These are phyloP conservation scores for Porites lutea DNA, from an alignment of 64 coral and sea anemone genomes.

Conservation along the genomic window DNA sequence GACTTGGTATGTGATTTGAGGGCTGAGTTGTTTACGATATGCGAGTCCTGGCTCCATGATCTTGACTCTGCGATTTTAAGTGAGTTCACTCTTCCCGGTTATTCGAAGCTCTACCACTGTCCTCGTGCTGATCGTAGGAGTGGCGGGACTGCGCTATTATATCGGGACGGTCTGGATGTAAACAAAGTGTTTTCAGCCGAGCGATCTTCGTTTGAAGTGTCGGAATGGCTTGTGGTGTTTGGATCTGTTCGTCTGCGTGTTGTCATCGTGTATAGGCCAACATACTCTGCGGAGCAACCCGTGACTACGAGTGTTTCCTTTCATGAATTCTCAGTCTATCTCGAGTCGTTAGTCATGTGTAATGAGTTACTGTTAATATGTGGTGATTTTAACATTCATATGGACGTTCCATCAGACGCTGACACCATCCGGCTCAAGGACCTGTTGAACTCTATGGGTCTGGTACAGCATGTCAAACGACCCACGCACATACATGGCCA, in stretches of 20 bases:
- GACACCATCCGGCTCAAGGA: neutral
- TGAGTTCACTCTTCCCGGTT: constrained; percentile 48
- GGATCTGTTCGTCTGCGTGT: neutral
- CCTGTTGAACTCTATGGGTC: neutral
- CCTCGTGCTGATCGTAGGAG: constrained; percentile 47
- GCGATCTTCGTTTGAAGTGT: constrained; percentile 5
- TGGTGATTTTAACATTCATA: neutral
- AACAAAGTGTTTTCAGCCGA: constrained; percentile 44
- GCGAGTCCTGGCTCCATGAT: constrained; percentile 13
- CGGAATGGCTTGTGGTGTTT: neutral
- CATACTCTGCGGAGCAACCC: constrained; percentile 44
- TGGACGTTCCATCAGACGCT: neutral
- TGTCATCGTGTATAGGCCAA: constrained; percentile 35
- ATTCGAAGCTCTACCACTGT: constrained; percentile 57
- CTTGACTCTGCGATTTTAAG: neutral
- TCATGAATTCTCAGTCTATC: constrained; percentile 43
- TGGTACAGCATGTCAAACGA: neutral
- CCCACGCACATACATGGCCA: neutral
- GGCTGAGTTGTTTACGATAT: constrained; percentile 49
- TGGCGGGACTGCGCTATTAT: constrained; percentile 35
- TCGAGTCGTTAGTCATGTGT: constrained; percentile 13
- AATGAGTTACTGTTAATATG: too few species aligned
- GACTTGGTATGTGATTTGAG: neutral
- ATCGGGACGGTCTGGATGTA: constrained; percentile 30
- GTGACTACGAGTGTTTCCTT: constrained; percentile 32